Percentiles rank a stretch among this genome's conserved stretches.
Conservation (phyloP, 2,888 invertebrate species). For the Clitarchus hookeri region DNA sequence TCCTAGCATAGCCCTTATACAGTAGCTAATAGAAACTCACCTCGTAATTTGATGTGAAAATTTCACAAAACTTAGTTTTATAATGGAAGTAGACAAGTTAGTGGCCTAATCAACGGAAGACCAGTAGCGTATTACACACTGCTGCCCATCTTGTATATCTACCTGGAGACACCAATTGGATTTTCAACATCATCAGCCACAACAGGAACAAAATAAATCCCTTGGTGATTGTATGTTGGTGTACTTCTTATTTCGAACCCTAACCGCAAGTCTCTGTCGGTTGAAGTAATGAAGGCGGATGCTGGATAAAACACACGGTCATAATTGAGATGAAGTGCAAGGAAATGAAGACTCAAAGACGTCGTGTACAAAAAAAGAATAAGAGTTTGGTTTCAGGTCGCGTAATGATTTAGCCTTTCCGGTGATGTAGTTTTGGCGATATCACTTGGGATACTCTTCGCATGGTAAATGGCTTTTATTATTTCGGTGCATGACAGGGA, state of each 20-base stretch:
- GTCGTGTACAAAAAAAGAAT: neutral
- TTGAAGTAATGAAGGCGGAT: slow-evolving; percentile 25
- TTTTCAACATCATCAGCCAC: slow-evolving; percentile 19
- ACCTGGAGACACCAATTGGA: slow-evolving; percentile 17
- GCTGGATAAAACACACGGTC: slow-evolving; percentile 3
- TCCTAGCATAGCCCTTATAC: slow-evolving; percentile 21
- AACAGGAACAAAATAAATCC: neutral
- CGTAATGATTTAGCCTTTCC: slow-evolving; percentile 27
- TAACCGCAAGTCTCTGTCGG: slow-evolving; percentile 23
- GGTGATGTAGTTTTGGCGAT: neutral
- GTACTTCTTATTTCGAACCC: slow-evolving; percentile 22
- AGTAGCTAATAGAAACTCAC: slow-evolving; percentile 23
- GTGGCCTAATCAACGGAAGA: slow-evolving; percentile 25
- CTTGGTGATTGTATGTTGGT: slow-evolving; percentile 21
- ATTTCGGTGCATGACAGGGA: neutral
- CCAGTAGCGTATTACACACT: slow-evolving; percentile 27
- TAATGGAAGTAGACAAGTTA: slow-evolving; percentile 22
- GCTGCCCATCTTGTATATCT: neutral
- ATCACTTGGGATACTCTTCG: neutral
- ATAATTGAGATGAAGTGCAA: slow-evolving; percentile 25
- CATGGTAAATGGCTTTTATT: slow-evolving; percentile 4
- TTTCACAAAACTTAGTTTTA: slow-evolving; percentile 18
- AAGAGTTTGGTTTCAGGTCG: neutral
- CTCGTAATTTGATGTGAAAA: slow-evolving; percentile 24
- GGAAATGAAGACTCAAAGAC: slow-evolving; percentile 19